These are phyloP conservation scores for Dermochelys coriacea DNA, from an alignment of 2,797 vertebrate species.

Conservation along the genomic window DNA sequence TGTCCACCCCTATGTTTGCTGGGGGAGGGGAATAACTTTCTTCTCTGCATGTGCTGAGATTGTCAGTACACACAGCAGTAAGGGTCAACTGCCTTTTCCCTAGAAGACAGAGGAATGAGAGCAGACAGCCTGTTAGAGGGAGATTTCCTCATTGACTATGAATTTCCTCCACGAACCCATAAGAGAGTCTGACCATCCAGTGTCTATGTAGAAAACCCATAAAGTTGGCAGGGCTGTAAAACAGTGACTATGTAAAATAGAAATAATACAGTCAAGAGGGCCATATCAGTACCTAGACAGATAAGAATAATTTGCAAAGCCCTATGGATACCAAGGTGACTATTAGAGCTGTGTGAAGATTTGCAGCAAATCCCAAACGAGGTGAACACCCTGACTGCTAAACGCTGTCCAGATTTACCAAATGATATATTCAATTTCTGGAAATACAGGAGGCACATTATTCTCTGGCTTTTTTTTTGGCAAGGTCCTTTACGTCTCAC, in stretches of 20 bases:
- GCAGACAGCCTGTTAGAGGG: background rate
- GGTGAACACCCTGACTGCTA: background rate
- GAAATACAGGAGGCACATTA: background rate
- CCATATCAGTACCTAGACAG: background rate
- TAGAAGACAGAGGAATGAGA: background rate
- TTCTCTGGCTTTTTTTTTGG: background rate
- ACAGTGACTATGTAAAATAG: background rate
- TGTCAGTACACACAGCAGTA: too few relatives aligned
- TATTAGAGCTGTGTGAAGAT: background rate
- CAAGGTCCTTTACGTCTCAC: background rate
- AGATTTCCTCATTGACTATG: background rate
- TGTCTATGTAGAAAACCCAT: background rate
- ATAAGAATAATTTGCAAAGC: background rate
- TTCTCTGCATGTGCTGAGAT: background rate
- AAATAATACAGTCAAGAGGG: background rate
- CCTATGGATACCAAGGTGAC: background rate
- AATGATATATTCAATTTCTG: background rate
- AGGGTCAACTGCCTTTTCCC: too few relatives aligned
- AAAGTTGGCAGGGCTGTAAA: background rate
- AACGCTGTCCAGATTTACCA: background rate
- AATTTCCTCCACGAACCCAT: background rate
- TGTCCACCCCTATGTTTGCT: background rate
- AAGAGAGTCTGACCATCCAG: background rate
- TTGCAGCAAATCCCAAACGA: background rate
- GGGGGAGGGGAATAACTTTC: background rate